Evolutionary conservation across 2,797 vertebrate genomes (phyloP).

Genomic region (Eospalax fontanierii): DNA sequence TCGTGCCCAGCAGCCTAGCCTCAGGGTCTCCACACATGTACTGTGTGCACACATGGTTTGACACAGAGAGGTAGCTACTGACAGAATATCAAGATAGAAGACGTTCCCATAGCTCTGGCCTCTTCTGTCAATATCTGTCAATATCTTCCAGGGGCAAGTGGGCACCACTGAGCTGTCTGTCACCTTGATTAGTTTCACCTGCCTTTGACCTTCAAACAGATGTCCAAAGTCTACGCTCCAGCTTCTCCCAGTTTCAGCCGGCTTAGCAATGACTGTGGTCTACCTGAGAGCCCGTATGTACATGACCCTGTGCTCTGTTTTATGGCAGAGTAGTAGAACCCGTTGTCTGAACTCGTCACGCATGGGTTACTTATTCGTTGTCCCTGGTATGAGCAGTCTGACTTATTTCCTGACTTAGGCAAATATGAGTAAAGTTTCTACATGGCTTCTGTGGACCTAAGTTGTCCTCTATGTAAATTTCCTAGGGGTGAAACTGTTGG

Average conservation of each 20-base stretch:
- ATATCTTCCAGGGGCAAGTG: background rate
- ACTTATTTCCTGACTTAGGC: background rate
- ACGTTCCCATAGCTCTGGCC: background rate
- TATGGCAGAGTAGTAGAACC: rapidly evolving
- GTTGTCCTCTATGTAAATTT: rapidly evolving
- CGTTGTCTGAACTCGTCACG: rapidly evolving
- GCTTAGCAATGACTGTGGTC: rapidly evolving
- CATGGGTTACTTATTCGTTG: rapidly evolving
- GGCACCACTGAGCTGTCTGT: background rate
- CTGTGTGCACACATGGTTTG: rapidly evolving
- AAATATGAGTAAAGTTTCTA: rapidly evolving
- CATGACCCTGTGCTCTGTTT: no score
- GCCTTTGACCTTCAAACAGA: background rate
- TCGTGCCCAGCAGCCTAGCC: background rate
- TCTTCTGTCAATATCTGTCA: background rate
- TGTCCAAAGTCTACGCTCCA: rapidly evolving
- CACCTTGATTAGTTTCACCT: background rate
- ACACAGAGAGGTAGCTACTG: rapidly evolving
- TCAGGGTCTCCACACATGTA: rapidly evolving
- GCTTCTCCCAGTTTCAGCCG: rapidly evolving
- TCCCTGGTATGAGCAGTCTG: background rate
- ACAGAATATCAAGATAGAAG: background rate
- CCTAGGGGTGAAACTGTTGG: rapidly evolving
- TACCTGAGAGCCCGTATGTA: rapidly evolving
- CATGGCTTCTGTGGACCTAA: background rate